Evolutionary conservation across 2,113 vertebrate genomes (phyloP).

Genomic region (Seriola dumerili): DNA sequence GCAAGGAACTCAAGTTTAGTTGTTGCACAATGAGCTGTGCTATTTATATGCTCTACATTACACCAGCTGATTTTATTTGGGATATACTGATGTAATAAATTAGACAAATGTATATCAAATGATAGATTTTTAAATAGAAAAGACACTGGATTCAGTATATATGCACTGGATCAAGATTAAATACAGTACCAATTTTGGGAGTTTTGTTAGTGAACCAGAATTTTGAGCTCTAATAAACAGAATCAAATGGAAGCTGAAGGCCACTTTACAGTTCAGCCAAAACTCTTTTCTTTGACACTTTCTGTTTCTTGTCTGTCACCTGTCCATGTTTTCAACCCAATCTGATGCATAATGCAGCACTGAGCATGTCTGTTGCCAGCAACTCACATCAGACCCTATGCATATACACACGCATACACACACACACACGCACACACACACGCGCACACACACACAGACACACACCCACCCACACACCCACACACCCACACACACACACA

Average conservation of each 20-base stretch:
- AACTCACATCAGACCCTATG: conserved; percentile 35
- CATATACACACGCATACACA: conserved; percentile 17
- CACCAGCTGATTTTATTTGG: not conserved
- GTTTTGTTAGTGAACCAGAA: not conserved
- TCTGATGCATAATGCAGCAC: conserved; percentile 71
- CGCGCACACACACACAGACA: conserved; percentile 21
- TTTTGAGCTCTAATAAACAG: not conserved
- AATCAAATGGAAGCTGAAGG: not conserved
- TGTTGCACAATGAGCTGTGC: not conserved
- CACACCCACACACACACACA: conserved; percentile 27
- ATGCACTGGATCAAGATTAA: not conserved
- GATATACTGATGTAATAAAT: not conserved
- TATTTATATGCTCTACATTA: not conserved
- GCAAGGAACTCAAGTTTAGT: not conserved
- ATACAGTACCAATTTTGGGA: not conserved
- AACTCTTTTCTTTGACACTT: conserved; percentile 26
- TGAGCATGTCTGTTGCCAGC: conserved; percentile 48
- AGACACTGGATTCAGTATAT: not conserved
- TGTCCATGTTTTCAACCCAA: conserved; percentile 42
- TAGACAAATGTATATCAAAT: not conserved
- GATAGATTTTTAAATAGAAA: not conserved
- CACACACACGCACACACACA: conserved; percentile 20
- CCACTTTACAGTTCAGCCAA: not conserved
- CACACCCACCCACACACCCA: conserved; percentile 16
- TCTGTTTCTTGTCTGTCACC: conserved; percentile 49